phyloP scores from a whole-genome alignment of 2,113 vertebrate genomes.

The Onychostruthus taczanowskii region DNA sequence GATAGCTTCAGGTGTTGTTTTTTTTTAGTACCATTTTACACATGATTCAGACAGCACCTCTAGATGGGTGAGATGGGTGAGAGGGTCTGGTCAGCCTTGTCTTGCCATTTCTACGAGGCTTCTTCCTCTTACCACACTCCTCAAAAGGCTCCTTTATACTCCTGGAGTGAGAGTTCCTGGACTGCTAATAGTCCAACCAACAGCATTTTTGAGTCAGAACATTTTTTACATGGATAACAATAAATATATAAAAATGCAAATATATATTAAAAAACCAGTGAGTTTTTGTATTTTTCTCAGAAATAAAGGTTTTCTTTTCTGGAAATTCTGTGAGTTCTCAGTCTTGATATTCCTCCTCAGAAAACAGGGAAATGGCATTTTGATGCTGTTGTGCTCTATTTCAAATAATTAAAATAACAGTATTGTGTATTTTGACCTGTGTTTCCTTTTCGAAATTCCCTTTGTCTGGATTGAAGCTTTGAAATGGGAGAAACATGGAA shows the following conservation, averaged over 20 bases:
- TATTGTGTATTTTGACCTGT: neutral
- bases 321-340: neutral
- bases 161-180: neutral
- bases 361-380: neutral
- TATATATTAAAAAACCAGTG: fast-evolving
- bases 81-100: neutral
- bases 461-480: neutral
- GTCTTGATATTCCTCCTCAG: neutral
- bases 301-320: neutral
- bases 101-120: neutral
- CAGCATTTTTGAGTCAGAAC: neutral
- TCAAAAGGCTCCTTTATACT: neutral
- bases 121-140: neutral
- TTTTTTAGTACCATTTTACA: neutral
- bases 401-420: neutral
- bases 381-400: neutral
- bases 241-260: neutral
- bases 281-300: neutral
- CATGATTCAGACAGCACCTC: neutral
- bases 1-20: neutral
- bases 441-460: neutral
- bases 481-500: neutral
- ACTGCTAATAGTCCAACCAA: neutral
- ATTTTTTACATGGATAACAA: neutral
- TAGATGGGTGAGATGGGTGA: neutral